Base-by-base conservation (phyloP, 2,797 vertebrate genomes). In the Astyanax mexicanus region DNA sequence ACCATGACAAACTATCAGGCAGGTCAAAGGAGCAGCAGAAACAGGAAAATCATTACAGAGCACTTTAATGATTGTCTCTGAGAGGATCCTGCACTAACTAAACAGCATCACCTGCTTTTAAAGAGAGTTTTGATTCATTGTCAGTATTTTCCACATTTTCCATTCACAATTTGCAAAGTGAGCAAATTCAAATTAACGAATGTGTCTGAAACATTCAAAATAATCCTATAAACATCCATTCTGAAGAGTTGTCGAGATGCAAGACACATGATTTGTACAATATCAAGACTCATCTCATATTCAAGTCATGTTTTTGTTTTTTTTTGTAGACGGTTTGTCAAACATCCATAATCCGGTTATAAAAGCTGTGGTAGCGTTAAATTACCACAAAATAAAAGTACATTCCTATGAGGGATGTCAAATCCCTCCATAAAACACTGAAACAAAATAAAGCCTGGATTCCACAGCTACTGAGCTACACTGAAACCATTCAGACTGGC, bases 1-100 rank as follows among this genome's bases (percentile, higher is more conserved):
- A 66, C 9, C 19, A n/a, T 37, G 27, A 68, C 19, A 54, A 40
- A 51, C 45, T 51, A 54, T 7, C 19, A 54, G 17, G 45, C 55
- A 51, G 61, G 72, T 49, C 49, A 61, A 75, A 74, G 6, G 42
- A 65, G 29, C 32, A 68, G 45, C 37, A 64, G 47, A 62, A 68
- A 75, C 55, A 47, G 35, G 42, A 21, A 66, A 47, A 75, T 45
- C 45, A 75, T 70, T 74, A 65, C 75, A 87, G 86, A 89, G 79
- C 81, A 81, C 79, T 89, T 86, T 74, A 90, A 86, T 93, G 92
- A 94, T 93, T 92, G 92, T 93, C 93, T 92, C 89, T 84, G 83
- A 88, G 79, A 84, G 82, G 47, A 87, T 80, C 71, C 83, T 84
- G 81, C 76, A 87, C 69, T 82, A 80, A 90, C 89, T 87, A 89